These are phyloP conservation scores for Mustela nigripes DNA, from an alignment of 2,113 vertebrate genomes.

Conservation along the genomic window DNA sequence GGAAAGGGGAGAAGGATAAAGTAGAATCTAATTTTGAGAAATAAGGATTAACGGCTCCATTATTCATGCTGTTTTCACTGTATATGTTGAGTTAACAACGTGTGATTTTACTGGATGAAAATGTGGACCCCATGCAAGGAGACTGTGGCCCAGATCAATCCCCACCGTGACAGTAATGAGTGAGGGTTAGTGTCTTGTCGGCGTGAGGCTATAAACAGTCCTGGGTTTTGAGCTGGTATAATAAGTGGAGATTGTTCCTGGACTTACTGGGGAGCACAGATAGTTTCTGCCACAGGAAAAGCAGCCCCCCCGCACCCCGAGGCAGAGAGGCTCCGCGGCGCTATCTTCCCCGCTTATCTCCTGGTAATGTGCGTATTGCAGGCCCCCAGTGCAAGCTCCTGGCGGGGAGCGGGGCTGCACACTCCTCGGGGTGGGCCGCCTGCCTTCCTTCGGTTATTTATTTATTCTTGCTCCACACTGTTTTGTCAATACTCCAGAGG, in stretches of 20 bases:
- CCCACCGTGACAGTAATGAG: conserved; percentile 87
- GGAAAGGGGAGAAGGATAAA: conserved; percentile 84
- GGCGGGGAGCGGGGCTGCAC: conserved; percentile 45
- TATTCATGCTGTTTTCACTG: conserved; percentile 87
- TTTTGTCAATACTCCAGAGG: conserved; percentile 73
- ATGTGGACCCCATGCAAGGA: conserved; percentile 85
- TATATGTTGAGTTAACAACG: conserved; percentile 86
- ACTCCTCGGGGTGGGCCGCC: conserved; percentile 68
- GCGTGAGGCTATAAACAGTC: conserved; percentile 86
- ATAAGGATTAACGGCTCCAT: conserved; percentile 89
- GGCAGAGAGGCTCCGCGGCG: rapidly evolving
- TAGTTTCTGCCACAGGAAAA: conserved; percentile 83
- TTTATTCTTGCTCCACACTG: conserved; percentile 61
- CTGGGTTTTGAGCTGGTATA: conserved; percentile 84
- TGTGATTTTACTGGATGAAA: conserved; percentile 89
- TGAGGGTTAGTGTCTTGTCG: conserved; percentile 85
- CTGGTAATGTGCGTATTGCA: conserved; percentile 80
- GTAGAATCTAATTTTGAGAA: conserved; percentile 89
- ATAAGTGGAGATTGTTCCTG: conserved; percentile 88
- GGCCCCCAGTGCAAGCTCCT: conserved; percentile 69
- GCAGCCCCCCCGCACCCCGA: conserved; percentile 73
- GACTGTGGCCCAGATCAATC: conserved; percentile 84
- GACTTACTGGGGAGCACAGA: conserved; percentile 83
- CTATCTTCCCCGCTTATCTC: conserved; percentile 72
- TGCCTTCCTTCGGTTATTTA: conserved; percentile 77